Conservation (phyloP, 2,888 invertebrate species). For the Netelia virgata region DNA sequence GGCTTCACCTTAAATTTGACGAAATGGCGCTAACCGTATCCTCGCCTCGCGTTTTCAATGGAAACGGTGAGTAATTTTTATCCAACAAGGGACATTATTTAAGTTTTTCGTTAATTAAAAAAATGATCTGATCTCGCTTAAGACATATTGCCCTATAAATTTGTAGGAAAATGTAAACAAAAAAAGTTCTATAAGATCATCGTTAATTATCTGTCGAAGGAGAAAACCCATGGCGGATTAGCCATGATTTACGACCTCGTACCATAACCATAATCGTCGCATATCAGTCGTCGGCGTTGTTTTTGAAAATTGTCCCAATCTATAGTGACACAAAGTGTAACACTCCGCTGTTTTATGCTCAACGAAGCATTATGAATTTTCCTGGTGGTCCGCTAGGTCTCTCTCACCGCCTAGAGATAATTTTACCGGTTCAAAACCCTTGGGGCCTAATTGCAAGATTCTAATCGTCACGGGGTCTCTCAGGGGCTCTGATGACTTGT, state of each 20-base stretch:
- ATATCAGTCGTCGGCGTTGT: not conserved
- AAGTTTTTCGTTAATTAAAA: too few relatives aligned
- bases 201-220: not conserved
- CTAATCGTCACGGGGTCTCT: conserved; percentile 44
- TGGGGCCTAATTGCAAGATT: conserved; percentile 49
- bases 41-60: conserved; percentile 80
- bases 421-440: conserved; percentile 27
- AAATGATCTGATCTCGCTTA: too few relatives aligned
- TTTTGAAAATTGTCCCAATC: conserved; percentile 9
- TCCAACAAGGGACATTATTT: too few relatives aligned
- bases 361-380: conserved; percentile 36
- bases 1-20: conserved; percentile 60
- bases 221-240: not conserved
- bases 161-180: too few relatives aligned
- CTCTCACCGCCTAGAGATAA: not conserved
- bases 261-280: not conserved
- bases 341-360: not conserved
- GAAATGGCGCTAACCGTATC: conserved; percentile 81
- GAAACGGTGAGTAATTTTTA: conserved; percentile 79
- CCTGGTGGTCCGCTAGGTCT: not conserved
- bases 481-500: conserved; percentile 38
- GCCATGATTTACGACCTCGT: conserved; percentile 14
- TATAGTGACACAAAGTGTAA: conserved; percentile 12
- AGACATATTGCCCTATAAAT: too few relatives aligned
- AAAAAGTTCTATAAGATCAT: too few relatives aligned